Evolutionary conservation across 2,113 vertebrate genomes (phyloP).

Genomic region (Hepsetus odoe): DNA sequence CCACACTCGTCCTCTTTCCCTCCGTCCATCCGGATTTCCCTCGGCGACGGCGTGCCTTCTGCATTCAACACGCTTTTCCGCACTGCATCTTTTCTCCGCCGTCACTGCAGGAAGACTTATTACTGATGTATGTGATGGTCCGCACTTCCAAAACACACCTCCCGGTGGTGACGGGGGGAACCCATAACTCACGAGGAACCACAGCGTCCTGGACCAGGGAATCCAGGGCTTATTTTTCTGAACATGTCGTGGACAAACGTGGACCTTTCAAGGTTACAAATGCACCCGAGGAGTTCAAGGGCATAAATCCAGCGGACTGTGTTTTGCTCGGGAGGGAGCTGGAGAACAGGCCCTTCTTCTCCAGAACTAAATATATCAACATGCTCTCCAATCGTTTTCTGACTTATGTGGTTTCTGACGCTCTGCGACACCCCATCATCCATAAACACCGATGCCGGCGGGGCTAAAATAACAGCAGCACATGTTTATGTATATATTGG

Average conservation of each 20-base stretch:
- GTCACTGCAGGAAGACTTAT: constrained; percentile 6
- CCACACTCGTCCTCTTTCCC: background rate
- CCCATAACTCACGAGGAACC: constrained; percentile 53
- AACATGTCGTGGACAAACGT: constrained; percentile 36
- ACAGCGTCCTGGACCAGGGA: constrained; percentile 4
- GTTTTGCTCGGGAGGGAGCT: constrained; percentile 23
- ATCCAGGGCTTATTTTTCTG: constrained; percentile 16
- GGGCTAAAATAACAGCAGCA: too few species aligned
- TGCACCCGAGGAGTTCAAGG: constrained; percentile 24
- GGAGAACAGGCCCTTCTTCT: constrained; percentile 15
- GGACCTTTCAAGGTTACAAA: constrained; percentile 40
- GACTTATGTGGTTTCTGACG: background rate
- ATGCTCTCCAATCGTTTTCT: constrained; percentile 2
- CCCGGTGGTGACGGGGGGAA: constrained; percentile 22
- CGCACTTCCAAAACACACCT: constrained; percentile 17
- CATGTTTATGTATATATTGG: too few species aligned
- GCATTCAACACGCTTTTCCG: constrained; percentile 23
- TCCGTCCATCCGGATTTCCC: background rate
- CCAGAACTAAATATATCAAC: constrained; percentile 44
- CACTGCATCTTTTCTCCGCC: constrained; percentile 1
- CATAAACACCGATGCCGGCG: background rate
- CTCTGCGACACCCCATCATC: background rate
- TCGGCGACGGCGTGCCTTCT: background rate
- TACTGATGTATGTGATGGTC: constrained; percentile 27
- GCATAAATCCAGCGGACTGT: constrained; percentile 45